phyloP scores from a whole-genome alignment of 1,140 invertebrate species.

The Magallana angulata region DNA sequence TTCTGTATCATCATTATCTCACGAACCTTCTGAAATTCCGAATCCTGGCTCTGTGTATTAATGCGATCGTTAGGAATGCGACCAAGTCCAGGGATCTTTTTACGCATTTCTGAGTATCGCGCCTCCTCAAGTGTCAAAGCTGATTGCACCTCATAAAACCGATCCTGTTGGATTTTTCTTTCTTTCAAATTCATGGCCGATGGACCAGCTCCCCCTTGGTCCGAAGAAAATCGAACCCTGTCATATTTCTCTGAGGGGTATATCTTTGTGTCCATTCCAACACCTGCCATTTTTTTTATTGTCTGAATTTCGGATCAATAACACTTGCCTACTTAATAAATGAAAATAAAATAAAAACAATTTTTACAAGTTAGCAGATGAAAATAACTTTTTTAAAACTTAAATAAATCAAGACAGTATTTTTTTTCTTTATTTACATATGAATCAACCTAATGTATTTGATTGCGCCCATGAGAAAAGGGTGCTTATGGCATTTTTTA shows the following conservation, averaged over 20 bases:
- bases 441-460: too few species aligned
- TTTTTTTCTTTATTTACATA: too few species aligned
- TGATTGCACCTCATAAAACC: conserved; percentile 33
- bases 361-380: too few species aligned
- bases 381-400: too few species aligned
- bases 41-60: conserved; percentile 36
- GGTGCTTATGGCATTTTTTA: too few species aligned
- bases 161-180: neutral
- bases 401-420: too few species aligned
- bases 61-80: conserved; percentile 42
- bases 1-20: too few species aligned
- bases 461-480: too few species aligned
- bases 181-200: neutral
- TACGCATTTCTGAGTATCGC: conserved; percentile 61
- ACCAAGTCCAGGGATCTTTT: conserved; percentile 56
- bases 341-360: neutral
- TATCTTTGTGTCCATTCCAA: conserved; percentile 49
- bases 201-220: neutral
- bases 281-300: conserved; percentile 44
- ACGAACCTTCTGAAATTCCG: conserved; percentile 42
- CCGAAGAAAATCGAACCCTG: neutral
- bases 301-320: neutral
- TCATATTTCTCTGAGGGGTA: conserved; percentile 32
- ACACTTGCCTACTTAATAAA: neutral
- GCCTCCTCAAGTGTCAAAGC: conserved; percentile 62